phyloP scores from a whole-genome alignment of 2,797 vertebrate species.

The Platalea minor region DNA sequence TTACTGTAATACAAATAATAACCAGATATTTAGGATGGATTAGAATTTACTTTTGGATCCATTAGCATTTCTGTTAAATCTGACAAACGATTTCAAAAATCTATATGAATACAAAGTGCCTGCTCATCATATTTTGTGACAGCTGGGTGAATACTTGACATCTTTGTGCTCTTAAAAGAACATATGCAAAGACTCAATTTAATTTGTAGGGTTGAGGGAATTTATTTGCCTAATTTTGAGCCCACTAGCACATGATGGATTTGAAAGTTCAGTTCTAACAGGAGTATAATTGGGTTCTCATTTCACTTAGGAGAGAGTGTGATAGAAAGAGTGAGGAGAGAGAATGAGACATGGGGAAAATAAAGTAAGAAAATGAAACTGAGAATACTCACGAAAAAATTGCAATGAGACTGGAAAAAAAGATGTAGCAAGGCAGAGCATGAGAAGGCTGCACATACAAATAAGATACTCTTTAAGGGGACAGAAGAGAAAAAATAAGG shows the following conservation, averaged over 20 bases:
- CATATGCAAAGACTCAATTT: conserved; percentile 56
- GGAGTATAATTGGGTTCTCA: conserved; percentile 59
- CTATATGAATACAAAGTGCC: conserved; percentile 51
- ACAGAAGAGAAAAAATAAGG: neutral
- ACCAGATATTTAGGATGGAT: conserved; percentile 45
- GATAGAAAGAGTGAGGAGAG: conserved; percentile 19
- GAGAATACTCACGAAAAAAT: conserved; percentile 28
- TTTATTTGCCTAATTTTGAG: conserved; percentile 66
- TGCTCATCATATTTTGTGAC: conserved; percentile 65
- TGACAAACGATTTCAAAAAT: conserved; percentile 48
- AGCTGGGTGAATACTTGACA: conserved; percentile 61
- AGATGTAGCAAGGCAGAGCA: neutral
- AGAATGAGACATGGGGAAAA: conserved; percentile 30
- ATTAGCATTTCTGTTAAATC: conserved; percentile 64
- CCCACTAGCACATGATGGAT: conserved; percentile 53
- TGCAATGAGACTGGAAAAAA: neutral
- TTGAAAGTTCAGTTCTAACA: conserved; percentile 64
- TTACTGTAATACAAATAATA: conserved; percentile 44
- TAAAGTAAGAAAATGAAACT: conserved; percentile 56
- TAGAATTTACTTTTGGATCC: conserved; percentile 51
- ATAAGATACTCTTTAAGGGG: neutral
- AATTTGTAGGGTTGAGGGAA: conserved; percentile 63
- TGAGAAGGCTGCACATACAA: neutral
- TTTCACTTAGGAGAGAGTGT: conserved; percentile 38
- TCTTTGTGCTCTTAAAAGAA: conserved; percentile 66